phyloP scores from a whole-genome alignment of 1,140 invertebrate species.

The Xylocopa sonorina region DNA sequence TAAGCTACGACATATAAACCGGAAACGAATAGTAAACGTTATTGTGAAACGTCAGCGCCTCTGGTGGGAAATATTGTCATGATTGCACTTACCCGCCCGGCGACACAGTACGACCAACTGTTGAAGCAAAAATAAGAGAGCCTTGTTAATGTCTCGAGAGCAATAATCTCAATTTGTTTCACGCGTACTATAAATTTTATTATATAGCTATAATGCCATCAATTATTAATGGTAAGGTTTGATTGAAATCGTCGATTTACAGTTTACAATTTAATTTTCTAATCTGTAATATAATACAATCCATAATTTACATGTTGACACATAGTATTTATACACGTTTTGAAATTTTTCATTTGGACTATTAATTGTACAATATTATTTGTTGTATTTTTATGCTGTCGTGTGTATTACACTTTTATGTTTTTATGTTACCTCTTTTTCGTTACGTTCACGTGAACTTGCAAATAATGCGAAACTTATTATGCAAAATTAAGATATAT shows the following conservation, averaged over 20 bases:
- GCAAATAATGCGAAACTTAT: background rate
- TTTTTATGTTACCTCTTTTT: background rate
- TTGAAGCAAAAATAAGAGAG: slow-evolving; percentile 18
- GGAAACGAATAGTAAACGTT: slow-evolving; percentile 58
- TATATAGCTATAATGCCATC: background rate
- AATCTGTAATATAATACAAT: too few species aligned
- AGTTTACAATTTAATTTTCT: background rate
- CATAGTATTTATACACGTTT: too few species aligned
- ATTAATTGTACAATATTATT: too few species aligned
- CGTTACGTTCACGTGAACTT: background rate
- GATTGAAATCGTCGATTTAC: too few species aligned
- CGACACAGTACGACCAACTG: slow-evolving; percentile 61
- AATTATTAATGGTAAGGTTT: too few species aligned
- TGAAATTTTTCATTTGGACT: too few species aligned
- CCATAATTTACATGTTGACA: too few species aligned
- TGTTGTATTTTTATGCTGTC: too few species aligned
- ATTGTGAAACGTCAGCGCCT: slow-evolving; percentile 30
- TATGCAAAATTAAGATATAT: background rate
- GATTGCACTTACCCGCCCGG: slow-evolving; percentile 48
- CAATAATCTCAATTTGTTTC: background rate
- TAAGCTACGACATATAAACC: slow-evolving; percentile 61
- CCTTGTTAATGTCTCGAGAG: slow-evolving; percentile 1
- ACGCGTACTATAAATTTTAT: background rate
- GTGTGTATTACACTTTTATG: too few species aligned
- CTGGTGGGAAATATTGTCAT: slow-evolving; percentile 38